phyloP scores from a whole-genome alignment of 1,140 invertebrate genomes.

The Scaptodrosophila lebanonensis region DNA sequence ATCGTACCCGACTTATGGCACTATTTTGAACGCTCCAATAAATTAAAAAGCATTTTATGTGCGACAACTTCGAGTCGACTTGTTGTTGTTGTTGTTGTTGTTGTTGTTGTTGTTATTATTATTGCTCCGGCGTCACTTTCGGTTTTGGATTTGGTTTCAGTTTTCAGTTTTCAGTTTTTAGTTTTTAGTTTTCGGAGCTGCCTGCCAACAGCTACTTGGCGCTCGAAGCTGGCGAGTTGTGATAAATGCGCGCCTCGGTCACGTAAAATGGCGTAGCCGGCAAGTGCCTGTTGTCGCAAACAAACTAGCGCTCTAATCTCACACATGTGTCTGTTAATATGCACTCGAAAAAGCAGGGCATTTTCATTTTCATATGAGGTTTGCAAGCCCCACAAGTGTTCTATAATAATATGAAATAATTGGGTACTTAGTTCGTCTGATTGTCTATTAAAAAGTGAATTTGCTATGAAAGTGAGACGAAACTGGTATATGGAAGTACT shows the following conservation, averaged over 20 bases:
- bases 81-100: constrained; percentile 51
- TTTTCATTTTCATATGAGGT: no score
- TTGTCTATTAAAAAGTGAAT: no score
- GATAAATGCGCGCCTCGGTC: constrained; percentile 50
- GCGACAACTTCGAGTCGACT: constrained; percentile 27
- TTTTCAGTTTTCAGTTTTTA: constrained; percentile 54
- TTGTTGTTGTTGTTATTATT: no score
- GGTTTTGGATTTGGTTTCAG: constrained; percentile 33
- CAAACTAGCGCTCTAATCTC: constrained; percentile 27
- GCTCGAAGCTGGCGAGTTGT: no score
- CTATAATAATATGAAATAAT: no score
- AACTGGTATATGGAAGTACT: no score
- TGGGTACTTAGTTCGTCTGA: no score
- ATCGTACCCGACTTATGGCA: constrained; percentile 14
- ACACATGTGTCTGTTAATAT: no score
- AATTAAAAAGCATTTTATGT: constrained; percentile 20
- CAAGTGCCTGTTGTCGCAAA: constrained; percentile 37
- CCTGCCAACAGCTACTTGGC: no score
- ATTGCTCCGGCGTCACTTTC: constrained; percentile 53
- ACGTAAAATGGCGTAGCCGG: constrained; percentile 51
- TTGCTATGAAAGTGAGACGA: no score
- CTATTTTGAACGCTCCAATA: constrained; percentile 18
- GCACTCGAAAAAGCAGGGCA: no score
- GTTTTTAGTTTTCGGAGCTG: constrained; percentile 13
- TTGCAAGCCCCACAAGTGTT: no score